phyloP scores from a whole-genome alignment of 1,140 invertebrate genomes.

The Brachionus rubens region DNA sequence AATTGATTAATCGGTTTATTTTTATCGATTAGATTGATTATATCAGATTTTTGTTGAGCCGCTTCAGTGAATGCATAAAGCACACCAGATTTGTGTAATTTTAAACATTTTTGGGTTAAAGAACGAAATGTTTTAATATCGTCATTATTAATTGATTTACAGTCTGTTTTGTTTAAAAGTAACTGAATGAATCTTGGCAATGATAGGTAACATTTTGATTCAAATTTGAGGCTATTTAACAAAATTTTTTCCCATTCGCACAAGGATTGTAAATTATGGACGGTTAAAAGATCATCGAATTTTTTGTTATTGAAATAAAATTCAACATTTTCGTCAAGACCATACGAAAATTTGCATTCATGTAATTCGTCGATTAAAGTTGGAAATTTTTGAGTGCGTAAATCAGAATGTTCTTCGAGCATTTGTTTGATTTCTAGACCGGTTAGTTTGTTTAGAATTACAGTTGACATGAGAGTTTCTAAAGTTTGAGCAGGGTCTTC shows the following conservation, averaged over 20 bases:
- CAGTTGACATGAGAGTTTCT: not conserved
- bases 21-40: slow-evolving; percentile 29
- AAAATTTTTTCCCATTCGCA: slow-evolving; percentile 13
- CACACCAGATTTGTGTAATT: not conserved
- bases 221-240: not conserved
- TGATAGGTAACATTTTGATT: slow-evolving; percentile 17
- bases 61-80: not conserved
- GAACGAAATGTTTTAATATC: not conserved
- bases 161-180: slow-evolving; percentile 9
- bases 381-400: not conserved
- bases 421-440: not conserved
- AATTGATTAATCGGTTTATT: slow-evolving; percentile 26
- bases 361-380: not conserved
- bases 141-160: not conserved
- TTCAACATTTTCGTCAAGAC: slow-evolving; percentile 5
- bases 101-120: not conserved
- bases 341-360: slow-evolving; percentile 1
- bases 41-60: not conserved
- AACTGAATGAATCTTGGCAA: slow-evolving; percentile 13
- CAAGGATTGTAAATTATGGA: slow-evolving; percentile 20
- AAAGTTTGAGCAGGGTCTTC: too few species aligned
- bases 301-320: slow-evolving; percentile 20
- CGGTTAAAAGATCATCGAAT: not conserved
- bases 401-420: too few species aligned
- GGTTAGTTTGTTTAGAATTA: not conserved